A percentile compares a stretch with the other conserved stretches of the same genome.
phyloP scores from a whole-genome alignment of 2,797 vertebrate genomes.

The Novumbra hubbsi region DNA sequence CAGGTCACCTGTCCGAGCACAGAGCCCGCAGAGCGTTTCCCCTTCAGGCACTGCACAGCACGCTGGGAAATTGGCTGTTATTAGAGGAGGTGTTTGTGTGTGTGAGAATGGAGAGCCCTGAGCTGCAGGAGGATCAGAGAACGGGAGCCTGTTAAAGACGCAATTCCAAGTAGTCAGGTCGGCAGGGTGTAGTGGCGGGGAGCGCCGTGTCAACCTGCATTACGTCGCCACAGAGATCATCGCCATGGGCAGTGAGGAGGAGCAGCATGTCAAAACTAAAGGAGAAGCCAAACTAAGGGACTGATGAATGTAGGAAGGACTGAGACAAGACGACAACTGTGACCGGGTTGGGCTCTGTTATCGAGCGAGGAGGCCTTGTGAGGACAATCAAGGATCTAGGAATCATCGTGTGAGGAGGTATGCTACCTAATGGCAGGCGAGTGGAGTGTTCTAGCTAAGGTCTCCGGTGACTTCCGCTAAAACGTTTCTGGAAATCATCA shows the following conservation, averaged over 20 bases:
- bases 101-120: not conserved
- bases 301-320: conserved; percentile 9
- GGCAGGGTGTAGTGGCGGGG: conserved; percentile 28
- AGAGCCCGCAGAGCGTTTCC: conserved; percentile 48
- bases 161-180: conserved; percentile 70
- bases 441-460: not conserved
- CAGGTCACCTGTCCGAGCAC: not conserved
- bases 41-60: conserved; percentile 44
- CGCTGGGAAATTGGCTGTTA: conserved; percentile 50
- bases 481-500: no score
- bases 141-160: conserved; percentile 9
- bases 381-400: not conserved
- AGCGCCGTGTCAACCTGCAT: conserved; percentile 60
- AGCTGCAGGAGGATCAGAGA: conserved; percentile 24
- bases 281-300: conserved; percentile 13
- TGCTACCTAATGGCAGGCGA: not conserved
- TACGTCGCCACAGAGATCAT: conserved; percentile 43
- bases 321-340: not conserved
- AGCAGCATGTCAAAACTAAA: conserved; percentile 46
- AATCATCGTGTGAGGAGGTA: not conserved
- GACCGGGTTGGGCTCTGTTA: not conserved
- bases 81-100: conserved; percentile 29
- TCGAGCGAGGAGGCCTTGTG: not conserved
- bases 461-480: not conserved
- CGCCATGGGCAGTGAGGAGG: not conserved